Conservation (phyloP, 2,113 vertebrate genomes). For the Brachirus orientalis region DNA sequence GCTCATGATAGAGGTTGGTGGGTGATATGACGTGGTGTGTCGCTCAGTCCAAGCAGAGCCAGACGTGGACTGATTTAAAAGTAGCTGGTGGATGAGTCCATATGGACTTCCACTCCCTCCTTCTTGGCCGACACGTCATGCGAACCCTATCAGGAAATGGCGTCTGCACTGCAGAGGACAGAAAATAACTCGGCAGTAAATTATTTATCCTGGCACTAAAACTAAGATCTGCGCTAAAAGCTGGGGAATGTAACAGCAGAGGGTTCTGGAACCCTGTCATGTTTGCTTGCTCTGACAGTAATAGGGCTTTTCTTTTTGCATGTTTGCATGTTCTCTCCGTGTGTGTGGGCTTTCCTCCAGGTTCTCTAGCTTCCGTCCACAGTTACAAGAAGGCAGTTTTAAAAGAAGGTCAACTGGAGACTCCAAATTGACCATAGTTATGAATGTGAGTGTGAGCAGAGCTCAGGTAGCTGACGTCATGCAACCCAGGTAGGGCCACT, state of each 20-base stretch:
- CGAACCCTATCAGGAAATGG: constrained; percentile 80
- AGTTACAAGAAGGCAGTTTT: too few species aligned
- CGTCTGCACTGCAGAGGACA: constrained; percentile 70
- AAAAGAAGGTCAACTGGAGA: too few species aligned
- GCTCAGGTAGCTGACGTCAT: too few species aligned
- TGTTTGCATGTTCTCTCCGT: too few species aligned
- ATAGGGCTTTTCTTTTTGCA: too few species aligned
- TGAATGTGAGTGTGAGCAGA: too few species aligned
- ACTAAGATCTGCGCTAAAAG: constrained; percentile 82
- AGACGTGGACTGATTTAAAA: constrained; percentile 60
- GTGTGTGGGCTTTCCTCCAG: too few species aligned
- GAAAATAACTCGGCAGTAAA: constrained; percentile 82
- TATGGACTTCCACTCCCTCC: constrained; percentile 61
- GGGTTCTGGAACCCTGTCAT: constrained; percentile 33
- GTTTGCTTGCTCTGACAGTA: background rate
- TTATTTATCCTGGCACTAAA: constrained; percentile 85
- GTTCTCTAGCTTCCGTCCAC: too few species aligned
- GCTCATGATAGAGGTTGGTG: constrained; percentile 61
- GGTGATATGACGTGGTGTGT: constrained; percentile 13
- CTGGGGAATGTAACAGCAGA: constrained; percentile 66
- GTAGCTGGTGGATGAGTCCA: constrained; percentile 62
- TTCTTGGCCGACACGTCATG: constrained; percentile 60
- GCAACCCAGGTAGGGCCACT: too few species aligned
- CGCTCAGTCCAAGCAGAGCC: constrained; percentile 29
- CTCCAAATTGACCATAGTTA: too few species aligned